phyloP scores from a whole-genome alignment of 2,113 vertebrate genomes.

The Reinhardtius hippoglossoides region DNA sequence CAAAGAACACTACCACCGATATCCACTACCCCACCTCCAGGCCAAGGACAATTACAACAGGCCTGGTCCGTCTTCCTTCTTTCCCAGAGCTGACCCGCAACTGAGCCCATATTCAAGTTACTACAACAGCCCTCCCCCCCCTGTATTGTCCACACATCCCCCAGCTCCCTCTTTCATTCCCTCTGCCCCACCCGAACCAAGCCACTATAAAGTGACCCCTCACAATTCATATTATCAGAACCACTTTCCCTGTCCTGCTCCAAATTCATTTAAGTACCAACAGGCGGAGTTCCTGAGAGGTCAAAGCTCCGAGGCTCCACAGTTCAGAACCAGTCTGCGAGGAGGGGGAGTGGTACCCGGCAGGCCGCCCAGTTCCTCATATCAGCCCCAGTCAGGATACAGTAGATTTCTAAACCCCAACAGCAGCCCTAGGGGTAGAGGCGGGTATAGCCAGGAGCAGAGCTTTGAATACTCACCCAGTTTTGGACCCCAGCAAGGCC shows the following conservation, averaged over 20 bases:
- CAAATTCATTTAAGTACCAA: conserved; percentile 64
- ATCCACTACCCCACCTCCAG: conserved; percentile 58
- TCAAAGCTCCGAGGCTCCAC: conserved; percentile 70
- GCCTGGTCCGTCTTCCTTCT: conserved; percentile 24
- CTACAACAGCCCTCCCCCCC: conserved; percentile 33
- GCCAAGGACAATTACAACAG: conserved; percentile 58
- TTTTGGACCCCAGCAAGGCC: conserved; percentile 25
- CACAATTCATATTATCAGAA: conserved; percentile 31
- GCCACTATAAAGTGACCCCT: conserved; percentile 12
- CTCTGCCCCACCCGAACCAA: conserved; percentile 45
- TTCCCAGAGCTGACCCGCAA: conserved; percentile 35
- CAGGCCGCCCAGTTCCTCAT: neutral
- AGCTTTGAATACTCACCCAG: conserved; percentile 14
- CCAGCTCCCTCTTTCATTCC: neutral
- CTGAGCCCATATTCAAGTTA: conserved; percentile 46
- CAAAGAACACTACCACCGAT: conserved; percentile 72
- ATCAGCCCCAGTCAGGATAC: conserved; percentile 51
- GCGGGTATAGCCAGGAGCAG: conserved; percentile 29
- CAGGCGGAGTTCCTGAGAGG: conserved; percentile 84
- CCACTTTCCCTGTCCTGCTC: neutral
- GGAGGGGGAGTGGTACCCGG: conserved; percentile 14
- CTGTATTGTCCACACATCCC: conserved; percentile 28
- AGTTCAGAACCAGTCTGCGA: conserved; percentile 36
- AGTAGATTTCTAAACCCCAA: conserved; percentile 41
- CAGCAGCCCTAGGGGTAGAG: conserved; percentile 45